Conservation (phyloP, 2,113 vertebrate species). For the Turnix velox region DNA sequence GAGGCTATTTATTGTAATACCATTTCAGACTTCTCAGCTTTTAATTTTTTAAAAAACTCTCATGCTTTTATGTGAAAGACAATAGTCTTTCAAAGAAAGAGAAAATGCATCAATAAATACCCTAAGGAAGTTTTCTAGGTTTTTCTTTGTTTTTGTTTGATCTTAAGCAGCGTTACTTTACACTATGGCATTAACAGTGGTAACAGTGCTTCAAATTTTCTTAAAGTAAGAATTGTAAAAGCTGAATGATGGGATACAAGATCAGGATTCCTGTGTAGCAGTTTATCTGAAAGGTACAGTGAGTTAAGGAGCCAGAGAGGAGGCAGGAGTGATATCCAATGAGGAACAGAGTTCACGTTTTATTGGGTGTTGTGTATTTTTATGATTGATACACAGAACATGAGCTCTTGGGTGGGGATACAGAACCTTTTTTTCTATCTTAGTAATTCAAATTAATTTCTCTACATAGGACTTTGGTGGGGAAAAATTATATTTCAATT, state of each 20-base stretch:
- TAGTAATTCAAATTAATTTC: neutral
- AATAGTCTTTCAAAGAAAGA: neutral
- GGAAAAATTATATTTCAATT: neutral
- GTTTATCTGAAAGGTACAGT: neutral
- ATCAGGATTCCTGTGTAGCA: neutral
- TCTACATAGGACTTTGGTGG: neutral
- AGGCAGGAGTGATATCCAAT: neutral
- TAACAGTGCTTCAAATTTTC: neutral
- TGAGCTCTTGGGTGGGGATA: rapidly evolving
- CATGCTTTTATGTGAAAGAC: neutral
- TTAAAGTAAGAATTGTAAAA: neutral
- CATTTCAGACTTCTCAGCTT: conserved; percentile 25
- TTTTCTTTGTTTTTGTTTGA: neutral
- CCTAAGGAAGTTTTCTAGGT: neutral
- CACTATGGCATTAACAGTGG: neutral
- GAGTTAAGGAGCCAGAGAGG: neutral
- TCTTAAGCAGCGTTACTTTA: neutral
- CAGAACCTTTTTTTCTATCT: neutral
- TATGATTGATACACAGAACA: rapidly evolving
- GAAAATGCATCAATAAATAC: neutral
- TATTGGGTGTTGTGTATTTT: neutral
- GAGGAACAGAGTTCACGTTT: neutral
- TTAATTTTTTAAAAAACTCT: conserved; percentile 22
- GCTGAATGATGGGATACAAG: neutral
- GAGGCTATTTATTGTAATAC: conserved; percentile 56